phyloP scores from a whole-genome alignment of 2,888 invertebrate genomes.

The Netelia melanura region DNA sequence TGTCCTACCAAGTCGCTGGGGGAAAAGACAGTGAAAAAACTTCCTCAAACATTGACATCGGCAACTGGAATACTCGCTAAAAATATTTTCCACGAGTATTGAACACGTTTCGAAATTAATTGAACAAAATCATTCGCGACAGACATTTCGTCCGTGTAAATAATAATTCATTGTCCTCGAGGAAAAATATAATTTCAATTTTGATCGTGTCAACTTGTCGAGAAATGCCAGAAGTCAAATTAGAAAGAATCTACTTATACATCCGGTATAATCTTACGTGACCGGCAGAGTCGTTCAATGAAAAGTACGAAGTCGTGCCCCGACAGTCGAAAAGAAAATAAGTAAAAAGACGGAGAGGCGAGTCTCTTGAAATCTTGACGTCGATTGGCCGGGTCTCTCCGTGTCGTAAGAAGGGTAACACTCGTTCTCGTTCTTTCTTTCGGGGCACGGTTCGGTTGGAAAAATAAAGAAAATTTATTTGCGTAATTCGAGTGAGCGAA shows the following conservation, averaged over 20 bases:
- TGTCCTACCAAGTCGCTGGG: constrained; percentile 8
- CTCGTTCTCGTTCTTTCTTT: constrained; percentile 56
- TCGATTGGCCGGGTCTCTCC: constrained; percentile 55
- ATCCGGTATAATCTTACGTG: constrained; percentile 21
- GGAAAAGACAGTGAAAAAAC: background rate
- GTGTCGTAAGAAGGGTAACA: constrained; percentile 41
- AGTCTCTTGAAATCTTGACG: constrained; percentile 46
- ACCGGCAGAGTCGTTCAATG: constrained; percentile 53
- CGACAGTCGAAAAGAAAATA: constrained; percentile 53
- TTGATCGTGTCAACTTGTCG: background rate
- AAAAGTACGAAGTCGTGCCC: constrained; percentile 44
- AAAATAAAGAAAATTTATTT: constrained; percentile 84
- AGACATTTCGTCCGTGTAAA: background rate
- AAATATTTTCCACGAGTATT: background rate
- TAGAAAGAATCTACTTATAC: background rate
- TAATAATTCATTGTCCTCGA: background rate
- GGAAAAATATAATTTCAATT: background rate
- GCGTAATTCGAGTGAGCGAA: constrained; percentile 81
- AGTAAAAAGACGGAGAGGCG: constrained; percentile 49
- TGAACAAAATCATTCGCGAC: background rate
- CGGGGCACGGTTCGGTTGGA: constrained; percentile 72
- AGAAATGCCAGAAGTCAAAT: background rate
- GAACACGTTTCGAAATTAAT: background rate
- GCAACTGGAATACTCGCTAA: background rate
- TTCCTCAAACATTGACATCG: background rate